phyloP scores from a whole-genome alignment of 1,140 invertebrate genomes.

The Cotesia glomerata region DNA sequence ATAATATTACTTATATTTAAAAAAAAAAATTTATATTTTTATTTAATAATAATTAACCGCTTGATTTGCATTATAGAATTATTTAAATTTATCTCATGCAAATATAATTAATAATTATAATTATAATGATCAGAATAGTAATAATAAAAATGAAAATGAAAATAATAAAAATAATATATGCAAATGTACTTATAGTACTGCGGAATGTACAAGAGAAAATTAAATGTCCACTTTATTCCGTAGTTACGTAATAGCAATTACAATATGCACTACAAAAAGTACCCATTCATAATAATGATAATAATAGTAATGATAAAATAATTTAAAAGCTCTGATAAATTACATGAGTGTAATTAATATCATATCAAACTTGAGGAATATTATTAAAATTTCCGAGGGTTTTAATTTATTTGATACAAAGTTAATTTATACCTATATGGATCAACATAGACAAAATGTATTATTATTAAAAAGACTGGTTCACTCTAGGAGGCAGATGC shows the following conservation, averaged over 20 bases:
- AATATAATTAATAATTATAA: not conserved
- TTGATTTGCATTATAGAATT: too few relatives aligned
- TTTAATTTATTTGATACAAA: too few relatives aligned
- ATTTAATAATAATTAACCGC: too few relatives aligned
- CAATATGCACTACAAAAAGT: not conserved
- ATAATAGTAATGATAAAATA: too few relatives aligned
- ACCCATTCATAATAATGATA: not conserved
- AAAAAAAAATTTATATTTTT: too few relatives aligned
- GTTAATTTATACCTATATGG: not conserved
- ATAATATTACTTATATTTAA: too few relatives aligned
- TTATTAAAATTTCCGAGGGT: too few relatives aligned
- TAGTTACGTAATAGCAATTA: too few relatives aligned
- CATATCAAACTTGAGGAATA: too few relatives aligned
- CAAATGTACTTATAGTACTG: slow-evolving; percentile 14
- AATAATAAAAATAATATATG: not conserved
- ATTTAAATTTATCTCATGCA: too few relatives aligned
- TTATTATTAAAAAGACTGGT: not conserved
- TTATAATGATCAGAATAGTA: not conserved
- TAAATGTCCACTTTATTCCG: slow-evolving; percentile 2
- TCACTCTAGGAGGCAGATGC: slow-evolving; percentile 51
- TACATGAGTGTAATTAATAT: too few relatives aligned
- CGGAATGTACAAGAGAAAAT: slow-evolving; percentile 43
- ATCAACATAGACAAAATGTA: not conserved
- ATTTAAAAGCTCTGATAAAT: too few relatives aligned
- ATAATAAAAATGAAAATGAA: not conserved